Evolutionary conservation across 2,888 invertebrate species (phyloP), one percentile per base, ranked within the genome.

Genomic region (Anodontia alba): DNA sequence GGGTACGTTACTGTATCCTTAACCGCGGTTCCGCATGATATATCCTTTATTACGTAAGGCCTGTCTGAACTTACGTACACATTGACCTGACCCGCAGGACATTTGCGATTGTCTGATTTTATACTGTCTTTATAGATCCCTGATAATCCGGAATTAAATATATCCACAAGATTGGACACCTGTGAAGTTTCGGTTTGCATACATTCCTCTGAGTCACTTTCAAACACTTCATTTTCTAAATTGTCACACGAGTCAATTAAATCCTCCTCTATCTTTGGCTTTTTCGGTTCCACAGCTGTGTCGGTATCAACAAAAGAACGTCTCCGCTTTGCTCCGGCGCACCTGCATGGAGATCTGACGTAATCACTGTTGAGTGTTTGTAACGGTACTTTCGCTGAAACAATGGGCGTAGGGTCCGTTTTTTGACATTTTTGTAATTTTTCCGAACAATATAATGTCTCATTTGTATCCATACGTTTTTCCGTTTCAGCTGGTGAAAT

Each of bases 141-240:
- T 5, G 89, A 88, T 78, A 94, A 92, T 54, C 93, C 92, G 0
- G 90, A 76, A 84, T 89, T 92, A 80, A 94, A 94, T 80, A 93
- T 91, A 79, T 84, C 90, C 67, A 93, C 93, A 26, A 94, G 80
- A 76, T 86, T 91, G 10, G 90, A 86, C 42, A 94, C 91, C 73
- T 93, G 93, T 29, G 89, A 69, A 0, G 90, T 82, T 49, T 92
- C 92, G 0, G 90, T 87, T 54, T 91, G 91, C 90, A 91, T 91
- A 26, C 74, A 84, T 76, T 89, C 88, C 72, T 76, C 54, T 43
- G 72, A 68, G 46, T 79, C 74, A 76, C 76, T 71, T 70, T 83
- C 76, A 66, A 79, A 74, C 38, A 73, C 76, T 71, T 86, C 84
- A 74, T 72, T 76, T 31, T 84, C 81, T 43, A 46, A 75, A 12